Base-by-base conservation (phyloP, 1,140 invertebrate genomes). In the Drosophila nigrodunni region DNA sequence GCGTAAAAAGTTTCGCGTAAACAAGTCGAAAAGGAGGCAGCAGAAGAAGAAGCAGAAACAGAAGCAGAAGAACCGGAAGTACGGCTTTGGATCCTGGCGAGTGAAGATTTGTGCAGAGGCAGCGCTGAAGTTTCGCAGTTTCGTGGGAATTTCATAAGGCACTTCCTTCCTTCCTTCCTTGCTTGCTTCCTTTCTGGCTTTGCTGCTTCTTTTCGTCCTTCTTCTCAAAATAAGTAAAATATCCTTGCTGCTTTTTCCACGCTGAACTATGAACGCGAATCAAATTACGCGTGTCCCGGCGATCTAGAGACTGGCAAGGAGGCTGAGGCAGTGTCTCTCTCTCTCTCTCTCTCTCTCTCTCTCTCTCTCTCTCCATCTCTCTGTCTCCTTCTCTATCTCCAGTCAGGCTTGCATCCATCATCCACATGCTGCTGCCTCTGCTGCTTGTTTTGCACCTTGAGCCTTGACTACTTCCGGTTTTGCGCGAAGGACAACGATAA, bases 401-500 rank as follows among this genome's bases (percentile, higher is more conserved):
- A 54, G 39, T 34, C 50, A 35, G 25, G 25, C 49, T 25, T 25
- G 11, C 61, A 78, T 75, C 49, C 82, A 87, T 82, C 78, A 87
- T 78, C 74, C 82, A 87, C 82, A 85, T 85, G 15, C 25, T 25
- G 25, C 25, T 30, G 25, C 25, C 25, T 30, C 25, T 30, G 75
- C 76, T 39, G 52, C 50, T 30, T 87, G 80, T 73, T 76, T 87
- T 88, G 82, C 82, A 87, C 82, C 82, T 89, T 89, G 82, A 89
- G 82, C 82, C 82, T 88, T 87, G 82, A 77, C 82, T 82, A 87
- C 83, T 87, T 87, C 82, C 82, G 82, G 82, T 87, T 87, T 79
- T 78, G 78, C 76, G 83, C 83, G 82, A 87, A 87, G 82, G 83
- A 87, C 82, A 82, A 79, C 82, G 59, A 69, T 59, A 44, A 62